Base-by-base conservation (phyloP, 2,113 vertebrate genomes). In the Alligator mississippiensis region DNA sequence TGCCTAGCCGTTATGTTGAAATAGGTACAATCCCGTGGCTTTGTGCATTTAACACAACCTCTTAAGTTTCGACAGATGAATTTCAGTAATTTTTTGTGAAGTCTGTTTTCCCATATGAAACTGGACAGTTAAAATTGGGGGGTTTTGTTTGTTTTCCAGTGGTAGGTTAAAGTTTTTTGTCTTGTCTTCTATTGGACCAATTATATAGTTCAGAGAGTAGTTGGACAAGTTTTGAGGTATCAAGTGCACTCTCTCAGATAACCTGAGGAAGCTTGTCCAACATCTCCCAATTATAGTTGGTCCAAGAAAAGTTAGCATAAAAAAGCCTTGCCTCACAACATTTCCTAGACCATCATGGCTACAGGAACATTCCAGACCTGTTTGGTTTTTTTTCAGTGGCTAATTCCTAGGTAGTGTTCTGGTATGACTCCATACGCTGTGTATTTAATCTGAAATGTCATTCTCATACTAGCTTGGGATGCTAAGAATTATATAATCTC, bases 1-100 rank as follows among this genome's bases (percentile, higher is more conserved):
- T 99, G 70, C 99, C 99, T 14, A 99, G 98, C 90, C 99, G 99
- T 90, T 99, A 99, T 1, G 99, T 99, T 94, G 99, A 99, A 98
- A 99, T 99, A 97, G 99, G 99, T 99, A 98, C 16, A 95, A 17
- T 18, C 30, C 18, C 11, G 11, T 3, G 1, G 70, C 27, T 7
- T 59, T 24, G 58, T 54, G 57, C 57, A 55, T 55, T 1, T 22
- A 47, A 92, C 72, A 9, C 63, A 54, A 13, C 62, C 54, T 11
- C 21, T 58, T 76, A 80, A 30, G 19, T 81, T 85, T 58, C 63
- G 19, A 79, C 38, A 68, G 28, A 72, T 62, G 34, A 30, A 61
- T 28, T 15, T 72, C 78, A 70, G 70, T 70, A 47, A 47, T 47
- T 47, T 47, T 47, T 47, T 47, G 47, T 47, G 58, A 91, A 27